Base-by-base conservation (phyloP, 2,113 vertebrate species). In the Sebastes fasciatus region DNA sequence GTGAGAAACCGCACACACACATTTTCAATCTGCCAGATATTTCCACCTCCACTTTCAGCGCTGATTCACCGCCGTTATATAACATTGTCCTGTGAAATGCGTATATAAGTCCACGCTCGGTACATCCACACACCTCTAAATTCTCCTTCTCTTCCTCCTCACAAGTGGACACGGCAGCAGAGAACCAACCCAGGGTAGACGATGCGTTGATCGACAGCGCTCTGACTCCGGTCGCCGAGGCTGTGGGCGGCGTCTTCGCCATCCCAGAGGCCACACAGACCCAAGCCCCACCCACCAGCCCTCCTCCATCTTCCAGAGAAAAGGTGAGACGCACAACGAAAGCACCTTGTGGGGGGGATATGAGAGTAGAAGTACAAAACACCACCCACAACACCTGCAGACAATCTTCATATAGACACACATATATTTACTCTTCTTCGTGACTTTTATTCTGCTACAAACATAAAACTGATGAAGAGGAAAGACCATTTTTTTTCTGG, bases 231-330 rank as follows among this genome's bases (percentile, higher is more conserved):
- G 83, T 92, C 23, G 72, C 85, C 1, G 93, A 93, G 77, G 23
- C 68, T 62, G 84, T 85, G 73, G 48, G 65, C 13, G 58, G 64
- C 51, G 74, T 92, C 88, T 83, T 51, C 78, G 57, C 55, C 19
- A 72, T 93, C 51, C 83, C 93, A 7, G 96, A 94, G 88, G 95
- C 95, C 17, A 97, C 97, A 0, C 98, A 99, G 92, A 98, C 96
- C 83, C 91, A 79, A 79, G 82, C 84, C 82, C 88, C 48, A 2
- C 86, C 91, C 83, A 66, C 77, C 54, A 94, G 68, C 92, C 90
- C 94, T 21, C 61, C 43, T 54, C 93, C 93, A 7, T 88, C 94
- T 17, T 69, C 82, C 74, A 96, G 82, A 89, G 96, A 98, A 83
- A 94, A 96, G 97, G 98, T 98, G 94, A 91, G 87, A 23, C 1